A percentile compares a stretch with the other conserved stretches of the same genome.
These are phyloP conservation scores for Scalopus aquaticus DNA, from an alignment of 2,113 vertebrate genomes.

Conservation along the genomic window DNA sequence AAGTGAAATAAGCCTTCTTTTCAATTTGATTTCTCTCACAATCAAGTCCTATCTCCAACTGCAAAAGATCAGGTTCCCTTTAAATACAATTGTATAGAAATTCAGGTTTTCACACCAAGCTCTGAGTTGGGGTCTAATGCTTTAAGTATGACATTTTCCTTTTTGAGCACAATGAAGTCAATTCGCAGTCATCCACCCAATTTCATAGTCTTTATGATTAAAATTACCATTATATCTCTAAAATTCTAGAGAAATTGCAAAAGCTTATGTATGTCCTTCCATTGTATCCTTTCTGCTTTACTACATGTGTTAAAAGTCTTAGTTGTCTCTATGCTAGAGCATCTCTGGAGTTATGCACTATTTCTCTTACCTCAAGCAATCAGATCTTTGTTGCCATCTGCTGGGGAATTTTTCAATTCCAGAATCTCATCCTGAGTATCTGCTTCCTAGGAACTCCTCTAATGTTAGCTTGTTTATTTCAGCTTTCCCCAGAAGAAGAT, in stretches of 20 bases:
- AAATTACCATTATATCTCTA: neutral
- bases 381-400: slow-evolving; percentile 62
- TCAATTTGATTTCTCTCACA: neutral
- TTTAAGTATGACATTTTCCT: neutral
- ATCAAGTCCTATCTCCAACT: neutral
- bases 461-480: neutral
- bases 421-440: neutral
- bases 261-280: neutral
- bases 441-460: neutral
- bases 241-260: neutral
- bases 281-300: neutral
- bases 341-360: neutral
- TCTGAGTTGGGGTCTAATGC: neutral
- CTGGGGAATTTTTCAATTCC: slow-evolving; percentile 35
- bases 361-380: slow-evolving; percentile 34
- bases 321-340: neutral
- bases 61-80: neutral
- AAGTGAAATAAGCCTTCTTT: neutral
- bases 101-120: neutral
- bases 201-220: neutral
- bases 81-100: neutral
- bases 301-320: neutral
- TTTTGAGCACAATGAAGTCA: neutral
- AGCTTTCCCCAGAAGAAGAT: neutral
- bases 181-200: neutral